These are phyloP conservation scores for Stomorhina lunata DNA, from an alignment of 2,888 invertebrate genomes.

Conservation along the genomic window DNA sequence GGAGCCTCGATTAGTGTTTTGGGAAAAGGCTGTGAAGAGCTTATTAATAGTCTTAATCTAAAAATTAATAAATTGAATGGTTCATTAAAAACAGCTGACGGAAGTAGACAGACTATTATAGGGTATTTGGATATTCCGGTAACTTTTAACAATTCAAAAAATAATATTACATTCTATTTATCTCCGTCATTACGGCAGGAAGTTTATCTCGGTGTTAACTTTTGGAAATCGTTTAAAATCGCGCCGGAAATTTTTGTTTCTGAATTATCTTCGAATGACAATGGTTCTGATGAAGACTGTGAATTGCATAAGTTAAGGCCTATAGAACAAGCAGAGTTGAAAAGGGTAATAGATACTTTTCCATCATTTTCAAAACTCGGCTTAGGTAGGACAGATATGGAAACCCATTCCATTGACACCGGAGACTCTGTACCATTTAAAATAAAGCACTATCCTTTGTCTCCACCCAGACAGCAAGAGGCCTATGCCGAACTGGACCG, in stretches of 20 bases:
- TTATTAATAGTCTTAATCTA: background rate
- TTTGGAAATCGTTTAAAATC: slow-evolving; percentile 18
- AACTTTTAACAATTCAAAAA: background rate
- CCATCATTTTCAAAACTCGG: too few relatives aligned
- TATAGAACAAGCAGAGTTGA: too few relatives aligned
- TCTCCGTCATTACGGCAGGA: background rate
- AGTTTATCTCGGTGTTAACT: slow-evolving; percentile 10
- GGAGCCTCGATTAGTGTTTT: background rate
- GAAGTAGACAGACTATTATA: background rate
- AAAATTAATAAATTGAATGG: background rate
- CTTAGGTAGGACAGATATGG: too few relatives aligned
- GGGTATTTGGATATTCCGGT: background rate
- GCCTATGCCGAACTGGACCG: too few relatives aligned
- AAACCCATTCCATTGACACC: too few relatives aligned
- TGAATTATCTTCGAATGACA: too few relatives aligned
- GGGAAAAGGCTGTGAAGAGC: background rate
- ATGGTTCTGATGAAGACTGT: too few relatives aligned
- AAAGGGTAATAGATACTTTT: too few relatives aligned
- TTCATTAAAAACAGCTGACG: background rate
- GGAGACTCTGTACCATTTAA: too few relatives aligned
- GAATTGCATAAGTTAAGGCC: too few relatives aligned
- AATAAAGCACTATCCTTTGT: too few relatives aligned
- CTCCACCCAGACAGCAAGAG: too few relatives aligned
- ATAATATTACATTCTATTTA: slow-evolving; percentile 28
- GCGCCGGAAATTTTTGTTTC: slow-evolving; percentile 8